Percentiles rank a stretch among this genome's conserved stretches.
Conservation (phyloP, 1,140 invertebrate species). For the Parasteatoda tepidariorum region DNA sequence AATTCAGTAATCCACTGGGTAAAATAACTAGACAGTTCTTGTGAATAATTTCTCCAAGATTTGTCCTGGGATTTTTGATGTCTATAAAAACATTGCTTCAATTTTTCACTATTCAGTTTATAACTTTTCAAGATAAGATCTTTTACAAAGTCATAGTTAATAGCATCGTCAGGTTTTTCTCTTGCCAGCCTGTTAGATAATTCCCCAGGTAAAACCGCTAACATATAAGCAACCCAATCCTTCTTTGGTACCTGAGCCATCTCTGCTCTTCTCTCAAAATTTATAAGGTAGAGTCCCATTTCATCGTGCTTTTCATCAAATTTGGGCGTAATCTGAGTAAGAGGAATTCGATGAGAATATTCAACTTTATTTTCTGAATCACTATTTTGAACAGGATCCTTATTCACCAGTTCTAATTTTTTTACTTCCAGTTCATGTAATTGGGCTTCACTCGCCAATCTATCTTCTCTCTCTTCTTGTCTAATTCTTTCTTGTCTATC, state of each 20-base stretch:
- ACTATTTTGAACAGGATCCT: not conserved
- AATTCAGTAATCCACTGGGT: not conserved
- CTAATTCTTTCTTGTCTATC: not conserved
- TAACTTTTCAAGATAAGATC: not conserved
- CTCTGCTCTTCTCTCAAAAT: slow-evolving; percentile 3
- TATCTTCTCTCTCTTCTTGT: not conserved
- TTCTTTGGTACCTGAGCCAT: not conserved
- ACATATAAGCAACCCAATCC: not conserved
- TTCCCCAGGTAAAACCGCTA: not conserved
- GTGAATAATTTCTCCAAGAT: not conserved
- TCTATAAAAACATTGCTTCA: not conserved
- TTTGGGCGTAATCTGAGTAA: not conserved
- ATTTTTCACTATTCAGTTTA: not conserved
- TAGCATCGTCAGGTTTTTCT: not conserved
- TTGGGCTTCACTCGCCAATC: too few relatives aligned
- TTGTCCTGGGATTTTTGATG: not conserved
- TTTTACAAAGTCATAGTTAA: not conserved
- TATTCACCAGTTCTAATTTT: not conserved
- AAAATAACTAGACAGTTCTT: not conserved
- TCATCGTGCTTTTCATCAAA: not conserved
- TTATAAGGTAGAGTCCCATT: not conserved
- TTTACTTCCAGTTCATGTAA: not conserved
- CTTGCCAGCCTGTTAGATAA: not conserved
- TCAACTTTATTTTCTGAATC: not conserved
- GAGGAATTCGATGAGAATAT: not conserved